These are phyloP conservation scores for Pangasianodon gigas DNA, from an alignment of 2,113 vertebrate genomes.

Conservation along the genomic window DNA sequence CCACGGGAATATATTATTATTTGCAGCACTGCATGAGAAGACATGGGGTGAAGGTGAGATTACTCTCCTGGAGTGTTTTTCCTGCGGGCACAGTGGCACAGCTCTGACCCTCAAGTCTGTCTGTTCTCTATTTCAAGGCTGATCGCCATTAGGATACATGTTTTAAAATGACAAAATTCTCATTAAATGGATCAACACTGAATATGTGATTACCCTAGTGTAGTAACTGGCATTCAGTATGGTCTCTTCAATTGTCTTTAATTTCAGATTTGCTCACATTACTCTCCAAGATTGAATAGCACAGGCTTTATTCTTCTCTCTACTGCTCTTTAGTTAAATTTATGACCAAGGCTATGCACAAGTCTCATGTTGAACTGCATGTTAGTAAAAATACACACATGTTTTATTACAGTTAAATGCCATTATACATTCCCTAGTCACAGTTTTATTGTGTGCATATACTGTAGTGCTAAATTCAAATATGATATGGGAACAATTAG, in stretches of 20 bases:
- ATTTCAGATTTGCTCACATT: background rate
- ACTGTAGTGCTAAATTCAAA: background rate
- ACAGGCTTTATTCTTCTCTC: background rate
- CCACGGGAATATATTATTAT: background rate
- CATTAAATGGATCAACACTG: background rate
- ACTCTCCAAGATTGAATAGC: background rate
- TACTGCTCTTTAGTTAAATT: background rate
- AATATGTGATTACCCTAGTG: conserved; percentile 17
- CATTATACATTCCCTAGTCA: background rate
- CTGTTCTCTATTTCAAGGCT: conserved; percentile 1
- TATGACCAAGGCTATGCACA: background rate
- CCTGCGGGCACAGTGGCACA: background rate
- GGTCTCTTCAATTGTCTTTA: conserved; percentile 1
- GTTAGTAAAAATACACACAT: background rate
- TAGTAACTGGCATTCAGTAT: conserved; percentile 8
- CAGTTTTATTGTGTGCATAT: background rate
- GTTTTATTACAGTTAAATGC: background rate
- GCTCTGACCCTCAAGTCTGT: background rate
- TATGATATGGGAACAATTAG: background rate
- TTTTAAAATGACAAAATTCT: conserved; percentile 13
- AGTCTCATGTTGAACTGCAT: background rate
- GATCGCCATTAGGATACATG: background rate
- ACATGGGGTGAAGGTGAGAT: background rate
- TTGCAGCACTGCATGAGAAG: background rate
- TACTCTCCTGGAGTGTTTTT: conserved; percentile 1